Evolutionary conservation across 2,113 vertebrate genomes (phyloP), one percentile per base, ranked within the genome.

Genomic region (Rhinolophus ferrumequinum): DNA sequence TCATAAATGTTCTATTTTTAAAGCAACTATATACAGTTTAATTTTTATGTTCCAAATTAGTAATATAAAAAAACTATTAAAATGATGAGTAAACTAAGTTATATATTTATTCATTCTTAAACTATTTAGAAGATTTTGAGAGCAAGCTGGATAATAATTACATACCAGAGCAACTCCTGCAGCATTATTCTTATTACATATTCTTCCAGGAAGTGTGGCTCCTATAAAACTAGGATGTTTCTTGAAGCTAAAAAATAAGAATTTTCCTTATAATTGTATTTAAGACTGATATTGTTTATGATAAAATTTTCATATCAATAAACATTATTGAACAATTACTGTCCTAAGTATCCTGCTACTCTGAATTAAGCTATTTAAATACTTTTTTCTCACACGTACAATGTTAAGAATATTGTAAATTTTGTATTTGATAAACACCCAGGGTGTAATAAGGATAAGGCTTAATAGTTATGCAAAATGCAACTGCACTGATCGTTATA

Each of bases 121-220:
- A 88, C 87, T 79, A 82, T 75, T 72, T 67, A 62, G 35, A 18
- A 84, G 56, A 94, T 77, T 87, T 80, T 67, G 12, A 87, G 28
- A 86, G 38, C 0, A 88, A 83, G 87, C 14, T 89, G 18, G 14
- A 83, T 60, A 92, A 84, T 54, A 62, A 94, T 93, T 93, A 94
- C 97, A 69, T 97, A 98, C 97, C 97, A 97, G 24, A 92, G 70
- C 94, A 54, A 98, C 66, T 90, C 84, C 97, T 75, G 13, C 90
- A 12, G 82, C 41, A 52, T 30, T 85, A 1, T 69, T 11, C 2
- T 54, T 4, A 35, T 64, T 2, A 92, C 97, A 98, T 47, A 97
- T 13, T 58, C 70, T 30, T 62, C 67, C 88, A 86, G 96, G 94
- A 95, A 47, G 22, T 35, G 93, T 81, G 35, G 84, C 60, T 84